Percentiles rank a stretch among this genome's conserved stretches.
Conservation (phyloP, 2,888 invertebrate genomes). For the Ptychoptera contaminata region DNA sequence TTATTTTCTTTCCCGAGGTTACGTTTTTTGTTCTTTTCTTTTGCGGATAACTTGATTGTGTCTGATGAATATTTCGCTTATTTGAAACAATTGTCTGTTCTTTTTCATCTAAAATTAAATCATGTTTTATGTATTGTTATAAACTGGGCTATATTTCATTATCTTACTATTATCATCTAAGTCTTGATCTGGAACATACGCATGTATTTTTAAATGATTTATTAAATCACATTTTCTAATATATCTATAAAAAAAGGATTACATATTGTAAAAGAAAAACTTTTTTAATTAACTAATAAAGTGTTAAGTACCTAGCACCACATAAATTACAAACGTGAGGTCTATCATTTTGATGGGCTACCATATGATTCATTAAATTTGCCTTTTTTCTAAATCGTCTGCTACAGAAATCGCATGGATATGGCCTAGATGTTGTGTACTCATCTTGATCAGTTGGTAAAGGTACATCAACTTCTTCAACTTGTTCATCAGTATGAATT, state of each 20-base stretch:
- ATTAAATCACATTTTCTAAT: constrained; percentile 65
- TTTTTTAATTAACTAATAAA: too few species aligned
- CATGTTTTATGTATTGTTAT: too few species aligned
- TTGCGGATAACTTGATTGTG: not conserved
- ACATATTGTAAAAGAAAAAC: too few species aligned
- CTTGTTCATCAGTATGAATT: constrained; percentile 31
- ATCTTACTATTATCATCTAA: constrained; percentile 13
- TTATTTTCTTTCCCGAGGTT: not conserved
- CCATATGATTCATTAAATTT: constrained; percentile 74
- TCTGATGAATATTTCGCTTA: too few species aligned
- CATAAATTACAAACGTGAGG: constrained; percentile 72
- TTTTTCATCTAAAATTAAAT: not conserved
- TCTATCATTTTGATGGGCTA: constrained; percentile 69
- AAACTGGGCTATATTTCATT: too few species aligned
- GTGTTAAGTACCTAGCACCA: constrained; percentile 39
- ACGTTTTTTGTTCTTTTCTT: not conserved
- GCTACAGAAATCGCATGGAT: constrained; percentile 77
- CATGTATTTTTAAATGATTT: constrained; percentile 69
- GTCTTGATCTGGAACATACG: constrained; percentile 51
- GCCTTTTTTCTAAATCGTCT: constrained; percentile 70
- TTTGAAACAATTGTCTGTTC: constrained; percentile 1
- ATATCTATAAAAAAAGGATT: constrained; percentile 27
- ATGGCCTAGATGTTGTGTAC: constrained; percentile 48
- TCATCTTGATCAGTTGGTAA: constrained; percentile 69
- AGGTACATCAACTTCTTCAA: constrained; percentile 57